phyloP scores from a whole-genome alignment of 2,113 vertebrate genomes.

The Stigmatopora nigra region DNA sequence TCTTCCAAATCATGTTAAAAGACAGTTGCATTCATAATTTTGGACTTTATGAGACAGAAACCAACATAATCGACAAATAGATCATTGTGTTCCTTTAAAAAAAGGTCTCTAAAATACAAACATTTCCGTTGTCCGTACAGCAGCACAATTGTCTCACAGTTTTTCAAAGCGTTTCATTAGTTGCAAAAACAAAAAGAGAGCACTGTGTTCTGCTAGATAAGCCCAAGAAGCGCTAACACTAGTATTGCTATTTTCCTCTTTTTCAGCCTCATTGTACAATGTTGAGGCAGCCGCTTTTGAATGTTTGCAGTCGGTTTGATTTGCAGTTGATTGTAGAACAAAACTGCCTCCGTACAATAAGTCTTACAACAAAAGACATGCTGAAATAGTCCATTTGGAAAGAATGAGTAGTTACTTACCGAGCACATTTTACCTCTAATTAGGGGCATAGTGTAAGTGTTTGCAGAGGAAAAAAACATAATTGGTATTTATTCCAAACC shows the following conservation, averaged over 20 bases:
- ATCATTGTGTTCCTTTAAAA: not conserved
- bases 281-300: constrained; percentile 28
- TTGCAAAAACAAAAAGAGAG: constrained; percentile 24
- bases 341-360: constrained; percentile 26
- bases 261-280: constrained; percentile 18
- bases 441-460: constrained; percentile 33
- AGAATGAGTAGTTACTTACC: constrained; percentile 54
- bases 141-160: not conserved
- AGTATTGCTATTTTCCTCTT: constrained; percentile 8
- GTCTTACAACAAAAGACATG: constrained; percentile 31
- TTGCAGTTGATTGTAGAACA: constrained; percentile 24
- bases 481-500: constrained; percentile 41
- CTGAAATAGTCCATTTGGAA: constrained; percentile 39
- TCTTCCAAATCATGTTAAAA: too few species aligned
- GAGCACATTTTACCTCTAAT: constrained; percentile 55
- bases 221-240: constrained; percentile 28
- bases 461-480: constrained; percentile 32
- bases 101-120: not conserved
- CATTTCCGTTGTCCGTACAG: constrained; percentile 7
- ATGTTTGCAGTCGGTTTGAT: constrained; percentile 32
- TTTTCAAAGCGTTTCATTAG: not conserved
- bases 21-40: too few species aligned
- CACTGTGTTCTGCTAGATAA: constrained; percentile 55
- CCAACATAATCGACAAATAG: not conserved
- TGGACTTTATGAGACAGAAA: not conserved